A percentile compares a stretch with the other conserved stretches of the same genome.
These are phyloP conservation scores for Mycogona germanica DNA, from an alignment of 2,888 invertebrate genomes.

Conservation along the genomic window DNA sequence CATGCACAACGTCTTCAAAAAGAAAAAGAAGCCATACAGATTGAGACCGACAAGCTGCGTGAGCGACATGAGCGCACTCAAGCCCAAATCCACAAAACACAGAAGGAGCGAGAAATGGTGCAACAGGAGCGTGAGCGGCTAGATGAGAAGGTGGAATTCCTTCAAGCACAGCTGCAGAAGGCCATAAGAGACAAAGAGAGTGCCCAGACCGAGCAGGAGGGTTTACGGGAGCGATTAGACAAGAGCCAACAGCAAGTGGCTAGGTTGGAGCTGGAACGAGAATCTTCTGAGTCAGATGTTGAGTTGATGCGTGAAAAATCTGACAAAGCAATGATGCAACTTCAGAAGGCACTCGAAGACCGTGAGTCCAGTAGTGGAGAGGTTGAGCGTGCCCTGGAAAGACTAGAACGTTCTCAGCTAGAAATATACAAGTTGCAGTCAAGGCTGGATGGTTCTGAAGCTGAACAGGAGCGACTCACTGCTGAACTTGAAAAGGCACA, in stretches of 20 bases:
- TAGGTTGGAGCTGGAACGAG: slow-evolving; percentile 60
- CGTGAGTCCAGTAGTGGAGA: slow-evolving; percentile 79
- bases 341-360: slow-evolving; percentile 75
- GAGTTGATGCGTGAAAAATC: slow-evolving; percentile 79
- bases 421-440: slow-evolving; percentile 80
- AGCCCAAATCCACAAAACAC: slow-evolving; percentile 60
- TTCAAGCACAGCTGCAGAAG: slow-evolving; percentile 66
- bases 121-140: slow-evolving; percentile 67
- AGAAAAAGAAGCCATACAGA: slow-evolving; percentile 70
- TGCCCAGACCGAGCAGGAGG: slow-evolving; percentile 69
- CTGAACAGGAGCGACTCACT: slow-evolving; percentile 73
- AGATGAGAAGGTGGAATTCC: slow-evolving; percentile 67
- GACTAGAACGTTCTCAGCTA: slow-evolving; percentile 53
- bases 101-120: slow-evolving; percentile 76
- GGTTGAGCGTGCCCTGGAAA: slow-evolving; percentile 82
- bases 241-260: slow-evolving; percentile 43
- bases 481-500: slow-evolving; percentile 76
- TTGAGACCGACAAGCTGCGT: slow-evolving; percentile 70
- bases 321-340: slow-evolving; percentile 60
- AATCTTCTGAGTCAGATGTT: slow-evolving; percentile 70
- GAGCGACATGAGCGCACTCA: slow-evolving; percentile 84
- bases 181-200: slow-evolving; percentile 74
- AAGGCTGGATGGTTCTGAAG: slow-evolving; percentile 73
- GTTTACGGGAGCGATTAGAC: slow-evolving; percentile 77
- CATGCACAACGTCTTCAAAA: slow-evolving; percentile 78